These are phyloP conservation scores for Loxodonta africana DNA, from an alignment of 2,113 vertebrate species.

Conservation along the genomic window DNA sequence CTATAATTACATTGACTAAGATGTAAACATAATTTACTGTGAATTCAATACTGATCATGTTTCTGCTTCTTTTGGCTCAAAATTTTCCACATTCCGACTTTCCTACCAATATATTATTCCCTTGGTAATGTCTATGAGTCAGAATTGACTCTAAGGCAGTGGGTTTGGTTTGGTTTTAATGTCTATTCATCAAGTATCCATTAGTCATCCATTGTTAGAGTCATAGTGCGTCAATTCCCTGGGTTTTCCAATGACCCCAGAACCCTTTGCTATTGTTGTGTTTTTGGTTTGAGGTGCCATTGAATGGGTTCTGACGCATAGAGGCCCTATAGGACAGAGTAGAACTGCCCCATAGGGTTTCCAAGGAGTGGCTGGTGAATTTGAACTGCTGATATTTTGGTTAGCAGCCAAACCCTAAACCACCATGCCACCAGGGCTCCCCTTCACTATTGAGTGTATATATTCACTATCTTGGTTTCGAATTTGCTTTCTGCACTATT, in stretches of 20 bases:
- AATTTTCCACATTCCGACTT: neutral
- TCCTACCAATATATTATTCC: neutral
- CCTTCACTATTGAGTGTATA: neutral
- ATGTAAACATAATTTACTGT: neutral
- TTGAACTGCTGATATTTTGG: no score
- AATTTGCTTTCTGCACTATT: constrained; percentile 14
- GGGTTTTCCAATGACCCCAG: neutral
- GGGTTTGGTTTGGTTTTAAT: no score
- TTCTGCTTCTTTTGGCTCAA: neutral
- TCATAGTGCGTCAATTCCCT: neutral
- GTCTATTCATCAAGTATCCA: no score
- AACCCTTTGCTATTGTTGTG: neutral
- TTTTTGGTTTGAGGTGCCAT: no score
- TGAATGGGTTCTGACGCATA: no score
- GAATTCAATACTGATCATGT: neutral
- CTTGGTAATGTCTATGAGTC: neutral
- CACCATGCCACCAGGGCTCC: no score
- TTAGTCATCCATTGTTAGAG: neutral
- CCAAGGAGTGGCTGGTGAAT: no score
- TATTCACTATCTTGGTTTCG: neutral
- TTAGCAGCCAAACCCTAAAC: no score
- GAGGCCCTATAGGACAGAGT: no score
- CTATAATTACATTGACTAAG: neutral
- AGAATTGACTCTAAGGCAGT: no score
- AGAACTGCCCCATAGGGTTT: no score